Evolutionary conservation across 2,797 vertebrate genomes (phyloP).

Genomic region (Melanotaenia trifasciata): DNA sequence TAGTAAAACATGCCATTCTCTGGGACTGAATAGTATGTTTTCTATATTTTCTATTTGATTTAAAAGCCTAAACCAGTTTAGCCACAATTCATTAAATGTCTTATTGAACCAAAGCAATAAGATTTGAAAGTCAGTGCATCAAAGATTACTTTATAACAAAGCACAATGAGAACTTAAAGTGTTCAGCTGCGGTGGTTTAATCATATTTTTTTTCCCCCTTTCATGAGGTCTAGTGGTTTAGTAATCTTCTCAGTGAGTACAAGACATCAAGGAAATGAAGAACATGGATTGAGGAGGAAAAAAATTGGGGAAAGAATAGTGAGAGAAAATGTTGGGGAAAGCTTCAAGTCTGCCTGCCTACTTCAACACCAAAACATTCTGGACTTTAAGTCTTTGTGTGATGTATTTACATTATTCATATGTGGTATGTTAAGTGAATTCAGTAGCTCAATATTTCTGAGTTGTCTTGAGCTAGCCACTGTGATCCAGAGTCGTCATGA

Average conservation of each 20-base stretch:
- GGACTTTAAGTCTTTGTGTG: slow-evolving; percentile 49
- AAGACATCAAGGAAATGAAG: slow-evolving; percentile 39
- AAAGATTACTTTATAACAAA: slow-evolving; percentile 66
- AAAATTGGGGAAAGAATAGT: slow-evolving; percentile 24
- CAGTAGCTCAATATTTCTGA: slow-evolving; percentile 42
- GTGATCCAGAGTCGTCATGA: slow-evolving; percentile 44
- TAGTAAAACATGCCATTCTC: slow-evolving; percentile 50
- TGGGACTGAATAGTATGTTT: slow-evolving; percentile 43
- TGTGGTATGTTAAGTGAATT: slow-evolving; percentile 55
- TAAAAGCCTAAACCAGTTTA: slow-evolving; percentile 42
- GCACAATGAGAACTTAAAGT: slow-evolving; percentile 59
- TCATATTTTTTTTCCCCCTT: slow-evolving; percentile 60
- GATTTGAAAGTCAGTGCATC: slow-evolving; percentile 67
- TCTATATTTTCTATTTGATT: slow-evolving; percentile 58
- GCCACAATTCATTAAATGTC: slow-evolving; percentile 68
- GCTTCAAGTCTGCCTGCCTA: slow-evolving; percentile 40
- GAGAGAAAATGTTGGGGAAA: slow-evolving; percentile 32
- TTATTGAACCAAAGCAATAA: slow-evolving; percentile 56
- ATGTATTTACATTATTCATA: slow-evolving; percentile 41
- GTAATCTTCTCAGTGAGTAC: slow-evolving; percentile 49
- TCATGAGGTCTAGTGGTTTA: slow-evolving; percentile 74
- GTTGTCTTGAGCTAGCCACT: slow-evolving; percentile 39
- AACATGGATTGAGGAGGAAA: slow-evolving; percentile 14
- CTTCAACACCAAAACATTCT: slow-evolving; percentile 61
- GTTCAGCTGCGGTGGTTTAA: slow-evolving; percentile 58